Evolutionary conservation across 2,797 vertebrate genomes (phyloP), one percentile per base, ranked within the genome.

Genomic region (Mycteria americana): DNA sequence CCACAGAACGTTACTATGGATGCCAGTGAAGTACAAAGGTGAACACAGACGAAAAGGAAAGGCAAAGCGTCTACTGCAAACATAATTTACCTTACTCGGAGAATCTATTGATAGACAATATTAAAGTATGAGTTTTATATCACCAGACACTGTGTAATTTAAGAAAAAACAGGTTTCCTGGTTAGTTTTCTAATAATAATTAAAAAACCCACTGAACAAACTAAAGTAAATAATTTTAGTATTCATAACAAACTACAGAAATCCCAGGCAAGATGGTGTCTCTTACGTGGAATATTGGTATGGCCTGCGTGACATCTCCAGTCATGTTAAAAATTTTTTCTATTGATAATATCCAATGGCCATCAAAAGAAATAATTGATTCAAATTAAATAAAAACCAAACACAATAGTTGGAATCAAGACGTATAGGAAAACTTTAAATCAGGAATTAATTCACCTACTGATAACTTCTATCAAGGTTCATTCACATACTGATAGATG

Each of bases 1-100:
- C 59, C 41, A 18, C 37, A 67, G 63, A 60, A 83, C 3, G 84
- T 97, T 97, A 88, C 96, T 96, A 88, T 89, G 92, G 97, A 92
- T 92, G 93, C 85, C 89, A 76, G 72, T 1, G 25, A 78, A 91
- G 91, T 74, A 89, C 78, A 83, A 89, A 76, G 57, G 78, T 75
- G 87, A 95, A 88, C 4, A 64, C 86, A 65, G 86, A 72, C 33
- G 1, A 43, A 83, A 74, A 39, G 70, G n/a, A 79, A 89, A 85
- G 72, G 72, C 88, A 85, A 72, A 90, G 41, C 27, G 3, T 19
- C 74, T 62, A 43, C 48, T 74, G 92, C 91, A 95, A 94, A 93
- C 30, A 85, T 15, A 59, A 88, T 84, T 56, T 39, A 73, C 28
- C 77, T 85, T 54, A 78, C 62, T 51, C 21, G 0, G 62, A 85